phyloP scores from a whole-genome alignment of 2,113 vertebrate species.

The Oncorhynchus clarkii region DNA sequence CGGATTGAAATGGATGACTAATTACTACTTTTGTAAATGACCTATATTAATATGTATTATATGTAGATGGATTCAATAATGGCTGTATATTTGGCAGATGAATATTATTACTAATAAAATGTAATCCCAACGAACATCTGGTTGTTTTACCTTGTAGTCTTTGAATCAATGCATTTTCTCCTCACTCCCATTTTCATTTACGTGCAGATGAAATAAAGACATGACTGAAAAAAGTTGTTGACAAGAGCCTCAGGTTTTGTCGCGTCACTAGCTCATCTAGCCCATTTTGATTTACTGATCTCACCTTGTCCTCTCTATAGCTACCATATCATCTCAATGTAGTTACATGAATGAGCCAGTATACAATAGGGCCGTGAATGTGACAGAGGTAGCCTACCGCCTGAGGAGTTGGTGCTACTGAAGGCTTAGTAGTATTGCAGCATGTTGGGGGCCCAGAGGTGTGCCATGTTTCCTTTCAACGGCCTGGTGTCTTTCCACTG shows the following conservation, averaged over 20 bases:
- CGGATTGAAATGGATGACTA: slow-evolving; percentile 20
- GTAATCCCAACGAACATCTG: slow-evolving; percentile 30
- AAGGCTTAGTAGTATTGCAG: neutral
- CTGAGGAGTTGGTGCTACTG: neutral
- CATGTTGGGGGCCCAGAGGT: neutral
- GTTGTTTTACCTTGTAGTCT: neutral
- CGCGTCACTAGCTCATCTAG: too few relatives aligned
- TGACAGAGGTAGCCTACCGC: neutral
- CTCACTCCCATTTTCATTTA: too few relatives aligned
- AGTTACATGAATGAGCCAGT: neutral
- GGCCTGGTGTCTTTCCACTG: neutral
- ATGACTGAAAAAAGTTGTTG: too few relatives aligned
- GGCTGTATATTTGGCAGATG: slow-evolving; percentile 83
- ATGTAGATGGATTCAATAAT: slow-evolving; percentile 78
- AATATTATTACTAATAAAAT: slow-evolving; percentile 62
- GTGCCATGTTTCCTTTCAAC: neutral
- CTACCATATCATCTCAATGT: too few relatives aligned
- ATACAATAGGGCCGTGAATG: neutral
- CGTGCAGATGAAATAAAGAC: neutral
- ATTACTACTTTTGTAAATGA: slow-evolving; percentile 77
- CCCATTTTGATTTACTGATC: too few relatives aligned
- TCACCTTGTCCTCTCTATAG: too few relatives aligned
- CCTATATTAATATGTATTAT: slow-evolving; percentile 59
- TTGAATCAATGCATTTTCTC: neutral
- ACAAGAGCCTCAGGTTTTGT: neutral